A percentile compares a stretch with the other conserved stretches of the same genome.
Conservation (phyloP, 2,797 vertebrate species). For the Podarcis lilfordi region DNA sequence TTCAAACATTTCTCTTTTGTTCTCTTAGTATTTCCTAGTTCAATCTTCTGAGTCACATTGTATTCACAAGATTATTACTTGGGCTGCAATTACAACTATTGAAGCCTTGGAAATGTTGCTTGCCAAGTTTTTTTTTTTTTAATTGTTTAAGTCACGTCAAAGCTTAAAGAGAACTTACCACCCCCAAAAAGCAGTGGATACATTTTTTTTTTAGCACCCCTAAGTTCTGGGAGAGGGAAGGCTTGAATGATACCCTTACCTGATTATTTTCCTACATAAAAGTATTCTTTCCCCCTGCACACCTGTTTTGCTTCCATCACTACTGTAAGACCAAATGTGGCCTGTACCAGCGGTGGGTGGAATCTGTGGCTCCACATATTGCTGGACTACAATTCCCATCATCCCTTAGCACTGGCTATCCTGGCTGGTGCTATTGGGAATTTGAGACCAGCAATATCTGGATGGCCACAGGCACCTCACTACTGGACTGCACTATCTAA, state of each 20-base stretch:
- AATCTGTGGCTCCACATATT: no score
- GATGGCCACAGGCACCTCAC: no score
- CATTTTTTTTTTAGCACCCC: background rate
- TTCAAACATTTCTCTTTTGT: constrained; percentile 16
- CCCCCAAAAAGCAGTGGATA: background rate
- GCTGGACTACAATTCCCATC: no score
- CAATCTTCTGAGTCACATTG: constrained; percentile 4
- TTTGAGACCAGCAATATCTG: no score
- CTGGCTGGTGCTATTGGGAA: no score
- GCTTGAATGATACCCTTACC: background rate
- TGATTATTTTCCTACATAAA: background rate
- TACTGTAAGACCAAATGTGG: no score
- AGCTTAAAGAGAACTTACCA: constrained; percentile 33
- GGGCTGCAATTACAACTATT: constrained; percentile 35
- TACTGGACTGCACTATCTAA: no score
- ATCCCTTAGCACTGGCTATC: no score
- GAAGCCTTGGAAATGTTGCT: constrained; percentile 48
- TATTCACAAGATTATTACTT: constrained; percentile 18
- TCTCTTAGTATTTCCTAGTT: constrained; percentile 31
- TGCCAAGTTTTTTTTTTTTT: constrained; percentile 13
- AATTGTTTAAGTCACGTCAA: background rate
- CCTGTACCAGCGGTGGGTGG: no score
- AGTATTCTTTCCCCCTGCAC: no score
- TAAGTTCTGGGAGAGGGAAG: background rate
- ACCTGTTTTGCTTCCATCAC: no score